Evolutionary conservation across 2,888 invertebrate species (phyloP).

Genomic region (Cancer borealis): DNA sequence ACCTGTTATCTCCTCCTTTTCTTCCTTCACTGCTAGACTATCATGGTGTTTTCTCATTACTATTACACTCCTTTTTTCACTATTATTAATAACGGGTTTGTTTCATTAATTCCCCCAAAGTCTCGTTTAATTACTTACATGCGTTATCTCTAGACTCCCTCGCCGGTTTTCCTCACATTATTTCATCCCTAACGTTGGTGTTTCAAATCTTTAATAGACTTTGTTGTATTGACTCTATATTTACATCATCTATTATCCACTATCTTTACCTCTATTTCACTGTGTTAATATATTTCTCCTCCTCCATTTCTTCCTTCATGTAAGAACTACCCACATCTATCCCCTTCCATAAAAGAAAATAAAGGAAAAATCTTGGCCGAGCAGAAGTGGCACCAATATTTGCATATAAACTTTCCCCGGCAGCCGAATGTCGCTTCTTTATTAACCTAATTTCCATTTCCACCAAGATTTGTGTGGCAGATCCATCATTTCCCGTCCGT

Average conservation of each 20-base stretch:
- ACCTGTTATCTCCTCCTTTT: background rate
- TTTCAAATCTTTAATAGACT: background rate
- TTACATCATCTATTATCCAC: background rate
- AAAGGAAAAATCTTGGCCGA: background rate
- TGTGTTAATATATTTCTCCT: background rate
- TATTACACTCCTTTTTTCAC: background rate
- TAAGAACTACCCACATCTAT: background rate
- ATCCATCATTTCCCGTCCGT: conserved; percentile 35
- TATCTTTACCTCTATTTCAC: background rate
- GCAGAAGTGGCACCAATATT: conserved; percentile 30
- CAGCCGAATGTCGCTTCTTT: conserved; percentile 38
- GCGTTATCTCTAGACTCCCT: background rate
- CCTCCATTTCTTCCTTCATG: background rate
- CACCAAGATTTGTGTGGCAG: conserved; percentile 30
- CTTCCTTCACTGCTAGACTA: background rate
- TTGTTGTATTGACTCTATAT: background rate
- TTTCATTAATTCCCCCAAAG: background rate
- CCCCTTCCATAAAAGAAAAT: background rate
- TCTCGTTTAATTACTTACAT: conserved; percentile 13
- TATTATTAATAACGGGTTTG: background rate
- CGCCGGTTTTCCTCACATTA: background rate
- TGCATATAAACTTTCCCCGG: conserved; percentile 38
- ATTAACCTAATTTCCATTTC: conserved; percentile 35
- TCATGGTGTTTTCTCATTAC: background rate
- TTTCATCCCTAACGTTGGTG: background rate